These are phyloP conservation scores for Cebidichthys violaceus DNA, from an alignment of 2,113 vertebrate genomes.

Conservation along the genomic window DNA sequence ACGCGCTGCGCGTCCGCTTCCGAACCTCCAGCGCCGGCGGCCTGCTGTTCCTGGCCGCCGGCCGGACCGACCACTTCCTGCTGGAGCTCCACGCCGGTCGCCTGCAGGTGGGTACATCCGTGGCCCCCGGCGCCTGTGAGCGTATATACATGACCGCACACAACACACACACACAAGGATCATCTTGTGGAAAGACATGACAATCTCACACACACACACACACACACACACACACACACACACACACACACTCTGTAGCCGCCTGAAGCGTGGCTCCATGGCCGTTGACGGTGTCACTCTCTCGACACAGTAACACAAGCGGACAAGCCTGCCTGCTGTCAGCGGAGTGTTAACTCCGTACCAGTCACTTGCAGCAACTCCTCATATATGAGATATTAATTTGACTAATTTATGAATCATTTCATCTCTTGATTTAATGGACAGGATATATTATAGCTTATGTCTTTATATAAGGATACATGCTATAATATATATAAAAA, in stretches of 20 bases:
- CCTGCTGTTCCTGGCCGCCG: constrained; percentile 90
- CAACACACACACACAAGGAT: constrained; percentile 18
- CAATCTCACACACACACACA: constrained; percentile 1
- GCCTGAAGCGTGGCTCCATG: constrained; percentile 55
- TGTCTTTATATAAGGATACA: background rate
- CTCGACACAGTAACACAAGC: constrained; percentile 53
- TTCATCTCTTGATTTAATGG: background rate
- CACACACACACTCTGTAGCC: background rate
- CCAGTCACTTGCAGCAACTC: constrained; percentile 38
- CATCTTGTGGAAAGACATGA: constrained; percentile 3
- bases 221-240: background rate
- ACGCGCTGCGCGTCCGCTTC: constrained; percentile 87
- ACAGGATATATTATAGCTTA: background rate
- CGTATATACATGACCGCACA: constrained; percentile 60
- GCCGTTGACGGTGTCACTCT: constrained; percentile 58
- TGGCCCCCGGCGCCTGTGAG: constrained; percentile 43
- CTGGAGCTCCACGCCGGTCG: constrained; percentile 86
- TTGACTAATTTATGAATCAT: background rate
- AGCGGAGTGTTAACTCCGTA: constrained; percentile 40
- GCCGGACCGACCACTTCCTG: constrained; percentile 85
- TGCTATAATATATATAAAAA: background rate
- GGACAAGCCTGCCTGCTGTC: constrained; percentile 52
- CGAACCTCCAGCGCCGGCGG: constrained; percentile 87
- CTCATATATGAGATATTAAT: background rate
- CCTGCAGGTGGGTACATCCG: constrained; percentile 84